phyloP scores from a whole-genome alignment of 2,797 vertebrate genomes.

The Antrozous pallidus region DNA sequence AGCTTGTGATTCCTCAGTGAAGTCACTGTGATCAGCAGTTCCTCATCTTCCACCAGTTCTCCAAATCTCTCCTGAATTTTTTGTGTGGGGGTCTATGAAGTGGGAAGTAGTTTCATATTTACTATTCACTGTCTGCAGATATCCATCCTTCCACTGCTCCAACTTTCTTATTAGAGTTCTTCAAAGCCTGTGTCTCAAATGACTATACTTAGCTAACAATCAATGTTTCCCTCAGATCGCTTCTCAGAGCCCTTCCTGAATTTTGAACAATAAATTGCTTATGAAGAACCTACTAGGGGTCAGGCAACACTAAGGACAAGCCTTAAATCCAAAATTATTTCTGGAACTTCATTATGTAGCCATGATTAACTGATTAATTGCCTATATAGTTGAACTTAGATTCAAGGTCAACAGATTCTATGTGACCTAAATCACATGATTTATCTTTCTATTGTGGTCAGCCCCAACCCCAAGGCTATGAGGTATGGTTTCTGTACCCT shows the following conservation, averaged over 20 bases:
- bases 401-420: neutral
- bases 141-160: neutral
- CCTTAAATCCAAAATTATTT: neutral
- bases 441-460: neutral
- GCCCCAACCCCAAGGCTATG: neutral
- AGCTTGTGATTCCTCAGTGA: neutral
- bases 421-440: neutral
- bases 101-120: neutral
- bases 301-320: neutral
- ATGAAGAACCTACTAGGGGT: neutral
- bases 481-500: neutral
- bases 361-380: neutral
- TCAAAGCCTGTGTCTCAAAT: neutral
- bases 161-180: neutral
- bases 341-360: neutral
- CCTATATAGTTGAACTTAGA: neutral
- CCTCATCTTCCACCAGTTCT: neutral
- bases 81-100: neutral
- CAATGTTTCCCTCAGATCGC: neutral
- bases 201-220: neutral
- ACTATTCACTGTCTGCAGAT: neutral
- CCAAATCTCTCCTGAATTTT: neutral
- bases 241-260: neutral
- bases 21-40: neutral
- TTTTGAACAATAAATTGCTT: neutral